Conservation (phyloP, 1,140 invertebrate species). For the Periplaneta americana region DNA sequence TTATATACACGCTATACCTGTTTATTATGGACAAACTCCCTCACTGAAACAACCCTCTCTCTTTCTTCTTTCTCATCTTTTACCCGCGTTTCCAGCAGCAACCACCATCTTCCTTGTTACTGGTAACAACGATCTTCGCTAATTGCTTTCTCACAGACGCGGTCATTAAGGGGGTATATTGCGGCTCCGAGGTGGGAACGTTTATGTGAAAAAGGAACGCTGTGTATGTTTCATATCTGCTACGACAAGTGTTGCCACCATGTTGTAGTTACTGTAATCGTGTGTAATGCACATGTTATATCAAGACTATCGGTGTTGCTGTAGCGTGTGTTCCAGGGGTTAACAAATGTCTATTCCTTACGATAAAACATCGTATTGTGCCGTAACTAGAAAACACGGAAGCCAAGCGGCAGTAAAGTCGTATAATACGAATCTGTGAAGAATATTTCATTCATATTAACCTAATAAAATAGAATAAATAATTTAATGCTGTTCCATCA, state of each 20-base stretch:
- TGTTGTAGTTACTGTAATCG: background rate
- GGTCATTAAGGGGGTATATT: background rate
- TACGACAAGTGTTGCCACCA: background rate
- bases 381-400: no score
- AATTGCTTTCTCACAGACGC: background rate
- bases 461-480: no score
- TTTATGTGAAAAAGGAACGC: background rate
- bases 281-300: background rate
- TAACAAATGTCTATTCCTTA: no score
- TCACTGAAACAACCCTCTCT: background rate
- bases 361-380: no score
- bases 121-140: background rate
- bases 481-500: no score
- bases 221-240: background rate
- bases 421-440: no score
- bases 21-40: background rate
- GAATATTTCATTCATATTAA: no score
- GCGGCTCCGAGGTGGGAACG: background rate
- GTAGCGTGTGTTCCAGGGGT: background rate
- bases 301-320: no score
- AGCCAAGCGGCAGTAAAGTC: no score
- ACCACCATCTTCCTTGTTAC: background rate
- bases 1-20: background rate
- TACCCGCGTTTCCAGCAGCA: background rate
- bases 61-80: no score